A percentile compares a stretch with the other conserved stretches of the same genome.
Evolutionary conservation across 2,888 invertebrate genomes (phyloP).

Genomic region (Pterostichus madidus): DNA sequence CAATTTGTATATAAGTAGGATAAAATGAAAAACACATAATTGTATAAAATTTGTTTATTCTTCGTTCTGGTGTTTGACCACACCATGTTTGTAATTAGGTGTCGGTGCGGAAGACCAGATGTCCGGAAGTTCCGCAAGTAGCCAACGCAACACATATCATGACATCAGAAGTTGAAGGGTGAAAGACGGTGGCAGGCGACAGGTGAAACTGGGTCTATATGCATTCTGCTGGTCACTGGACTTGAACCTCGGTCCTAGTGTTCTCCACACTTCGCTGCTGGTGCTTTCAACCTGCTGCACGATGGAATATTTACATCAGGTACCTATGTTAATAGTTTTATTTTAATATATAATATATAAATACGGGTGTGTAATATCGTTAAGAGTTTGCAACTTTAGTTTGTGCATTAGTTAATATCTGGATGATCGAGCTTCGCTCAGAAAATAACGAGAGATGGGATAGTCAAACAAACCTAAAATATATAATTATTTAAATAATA

Average conservation of each 20-base stretch:
- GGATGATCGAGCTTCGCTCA: too few relatives aligned
- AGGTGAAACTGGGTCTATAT: slow-evolving; percentile 6
- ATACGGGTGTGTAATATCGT: too few relatives aligned
- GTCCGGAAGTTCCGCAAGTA: slow-evolving; percentile 28
- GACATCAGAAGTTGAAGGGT: slow-evolving; percentile 21
- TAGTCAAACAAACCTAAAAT: too few relatives aligned
- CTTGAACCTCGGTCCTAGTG: slow-evolving; percentile 31
- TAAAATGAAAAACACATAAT: background rate
- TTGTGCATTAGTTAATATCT: too few relatives aligned
- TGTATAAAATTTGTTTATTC: background rate
- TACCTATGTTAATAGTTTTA: background rate
- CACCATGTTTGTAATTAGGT: background rate
- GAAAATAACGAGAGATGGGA: too few relatives aligned
- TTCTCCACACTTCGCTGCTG: slow-evolving; percentile 26
- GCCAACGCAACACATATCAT: slow-evolving; percentile 14
- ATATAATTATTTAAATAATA: too few relatives aligned
- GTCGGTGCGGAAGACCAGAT: slow-evolving; percentile 8
- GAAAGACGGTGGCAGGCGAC: background rate
- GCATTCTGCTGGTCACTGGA: slow-evolving; percentile 20
- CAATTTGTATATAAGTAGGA: background rate
- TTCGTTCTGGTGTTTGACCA: background rate
- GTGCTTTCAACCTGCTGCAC: slow-evolving; percentile 22
- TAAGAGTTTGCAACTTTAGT: too few relatives aligned
- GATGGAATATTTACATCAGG: background rate
- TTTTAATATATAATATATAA: too few relatives aligned